phyloP scores from a whole-genome alignment of 2,888 invertebrate genomes.

The Ectropis crepuscularia region DNA sequence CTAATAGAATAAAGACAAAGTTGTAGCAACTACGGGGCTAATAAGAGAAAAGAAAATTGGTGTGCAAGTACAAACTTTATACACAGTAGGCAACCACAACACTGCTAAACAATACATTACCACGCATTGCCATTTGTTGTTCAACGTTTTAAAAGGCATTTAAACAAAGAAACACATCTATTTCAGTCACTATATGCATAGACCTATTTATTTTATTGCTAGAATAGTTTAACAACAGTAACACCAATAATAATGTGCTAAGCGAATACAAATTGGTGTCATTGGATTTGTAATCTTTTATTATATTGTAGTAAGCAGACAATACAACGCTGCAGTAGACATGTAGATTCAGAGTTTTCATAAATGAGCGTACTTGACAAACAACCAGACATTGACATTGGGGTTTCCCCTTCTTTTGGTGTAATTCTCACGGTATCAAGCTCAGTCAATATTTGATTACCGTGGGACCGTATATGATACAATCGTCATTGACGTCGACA shows the following conservation, averaged over 20 bases:
- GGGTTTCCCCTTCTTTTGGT: constrained; percentile 3
- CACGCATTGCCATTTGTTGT: no score
- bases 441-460: constrained; percentile 11
- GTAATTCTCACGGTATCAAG: constrained; percentile 13
- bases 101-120: no score
- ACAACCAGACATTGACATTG: neutral
- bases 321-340: neutral
- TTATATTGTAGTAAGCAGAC: no score
- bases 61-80: constrained; percentile 3
- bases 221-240: neutral
- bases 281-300: no score
- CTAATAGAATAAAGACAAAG: neutral
- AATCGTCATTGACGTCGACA: neutral
- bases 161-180: neutral
- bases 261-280: neutral
- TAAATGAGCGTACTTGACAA: neutral
- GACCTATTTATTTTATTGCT: no score
- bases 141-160: neutral
- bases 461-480: constrained; percentile 6
- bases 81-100: neutral
- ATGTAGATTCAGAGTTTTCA: neutral
- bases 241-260: constrained; percentile 14
- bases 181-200: no score
- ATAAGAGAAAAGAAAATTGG: constrained; percentile 24
- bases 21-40: constrained; percentile 7